Conservation (phyloP, 2,888 invertebrate species). For the Phlogophora meticulosa region DNA sequence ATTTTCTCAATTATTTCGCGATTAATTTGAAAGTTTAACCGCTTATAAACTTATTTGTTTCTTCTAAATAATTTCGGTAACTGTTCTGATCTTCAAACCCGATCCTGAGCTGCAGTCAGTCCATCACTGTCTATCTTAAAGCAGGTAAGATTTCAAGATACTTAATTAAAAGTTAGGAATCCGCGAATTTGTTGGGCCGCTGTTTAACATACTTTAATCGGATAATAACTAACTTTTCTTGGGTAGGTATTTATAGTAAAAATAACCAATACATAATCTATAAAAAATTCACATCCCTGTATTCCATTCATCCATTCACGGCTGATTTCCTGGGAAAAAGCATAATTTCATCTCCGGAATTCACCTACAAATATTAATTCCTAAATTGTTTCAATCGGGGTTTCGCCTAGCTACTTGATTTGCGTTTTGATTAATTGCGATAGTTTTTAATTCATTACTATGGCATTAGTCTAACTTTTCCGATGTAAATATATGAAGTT, state of each 20-base stretch:
- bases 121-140: constrained; percentile 58
- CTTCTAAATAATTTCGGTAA: constrained; percentile 64
- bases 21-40: constrained; percentile 63
- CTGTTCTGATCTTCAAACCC: constrained; percentile 69
- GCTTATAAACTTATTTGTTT: constrained; percentile 69
- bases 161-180: constrained; percentile 65
- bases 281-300: background rate
- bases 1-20: constrained; percentile 50
- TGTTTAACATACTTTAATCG: constrained; percentile 36
- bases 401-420: constrained; percentile 10
- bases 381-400: background rate
- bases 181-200: constrained; percentile 37
- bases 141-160: constrained; percentile 72
- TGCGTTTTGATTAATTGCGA: constrained; percentile 32
- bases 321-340: background rate
- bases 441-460: constrained; percentile 7
- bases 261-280: background rate
- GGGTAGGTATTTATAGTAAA: constrained; percentile 1
- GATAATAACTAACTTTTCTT: constrained; percentile 8
- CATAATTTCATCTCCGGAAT: background rate
- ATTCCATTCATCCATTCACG: background rate
- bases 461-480: background rate
- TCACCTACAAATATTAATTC: background rate
- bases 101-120: constrained; percentile 65
- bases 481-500: background rate